Conservation (phyloP, 1,140 invertebrate genomes). For the Leptoteleia sp. region DNA sequence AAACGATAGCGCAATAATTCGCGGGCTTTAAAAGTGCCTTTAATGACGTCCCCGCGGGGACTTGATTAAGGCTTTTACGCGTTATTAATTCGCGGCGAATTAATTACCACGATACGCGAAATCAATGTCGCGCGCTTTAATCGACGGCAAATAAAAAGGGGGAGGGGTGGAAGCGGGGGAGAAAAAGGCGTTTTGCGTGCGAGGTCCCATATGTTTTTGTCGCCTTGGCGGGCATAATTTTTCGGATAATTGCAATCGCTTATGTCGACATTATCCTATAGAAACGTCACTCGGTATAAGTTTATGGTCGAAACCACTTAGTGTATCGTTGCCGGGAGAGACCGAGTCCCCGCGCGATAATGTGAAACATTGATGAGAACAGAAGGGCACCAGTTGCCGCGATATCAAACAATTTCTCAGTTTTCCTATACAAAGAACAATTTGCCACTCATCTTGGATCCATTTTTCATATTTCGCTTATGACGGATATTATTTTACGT, state of each 20-base stretch:
- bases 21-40: too few species aligned
- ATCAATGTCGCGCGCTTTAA: conserved; percentile 22
- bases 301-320: conserved; percentile 81
- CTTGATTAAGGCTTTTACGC: conserved; percentile 16
- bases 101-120: conserved; percentile 24
- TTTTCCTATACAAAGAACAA: conserved; percentile 16
- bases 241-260: conserved; percentile 63
- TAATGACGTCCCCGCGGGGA: background rate
- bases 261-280: conserved; percentile 64
- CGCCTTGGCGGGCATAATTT: conserved; percentile 49
- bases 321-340: conserved; percentile 71
- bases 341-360: conserved; percentile 68
- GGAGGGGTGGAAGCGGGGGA: too few species aligned
- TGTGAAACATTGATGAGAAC: conserved; percentile 78
- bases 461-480: conserved; percentile 27
- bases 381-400: conserved; percentile 49
- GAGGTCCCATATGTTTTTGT: conserved; percentile 58
- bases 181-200: conserved; percentile 18
- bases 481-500: too few species aligned
- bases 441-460: background rate
- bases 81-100: conserved; percentile 17
- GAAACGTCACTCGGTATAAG: conserved; percentile 67
- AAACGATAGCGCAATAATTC: conserved; percentile 20
- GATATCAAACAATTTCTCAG: conserved; percentile 45
- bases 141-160: too few species aligned